A percentile compares a stretch with the other conserved stretches of the same genome.
Evolutionary conservation across 1,140 invertebrate species (phyloP).

Genomic region (Leptopilina clavipes): DNA sequence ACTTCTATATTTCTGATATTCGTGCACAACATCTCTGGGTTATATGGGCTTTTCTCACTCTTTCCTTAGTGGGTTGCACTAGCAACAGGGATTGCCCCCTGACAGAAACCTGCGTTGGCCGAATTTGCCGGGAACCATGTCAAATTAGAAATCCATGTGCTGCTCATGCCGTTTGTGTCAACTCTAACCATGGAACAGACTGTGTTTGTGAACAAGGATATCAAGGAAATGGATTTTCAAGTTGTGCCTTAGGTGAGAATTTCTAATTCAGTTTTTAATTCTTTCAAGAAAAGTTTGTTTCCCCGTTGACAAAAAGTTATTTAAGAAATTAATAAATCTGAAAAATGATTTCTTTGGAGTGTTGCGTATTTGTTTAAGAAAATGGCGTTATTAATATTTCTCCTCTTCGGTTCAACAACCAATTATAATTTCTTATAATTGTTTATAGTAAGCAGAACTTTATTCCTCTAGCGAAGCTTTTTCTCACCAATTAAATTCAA

Average conservation of each 20-base stretch:
- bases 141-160: conserved; percentile 87
- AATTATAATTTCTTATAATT: too few species aligned
- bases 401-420: too few species aligned
- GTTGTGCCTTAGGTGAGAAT: conserved; percentile 83
- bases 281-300: not conserved
- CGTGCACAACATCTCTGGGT: conserved; percentile 68
- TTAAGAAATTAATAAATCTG: too few species aligned
- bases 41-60: conserved; percentile 72
- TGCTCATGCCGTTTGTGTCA: conserved; percentile 89
- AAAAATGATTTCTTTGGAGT: too few species aligned
- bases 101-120: conserved; percentile 87
- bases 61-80: conserved; percentile 85
- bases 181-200: conserved; percentile 89
- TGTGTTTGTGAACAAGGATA: conserved; percentile 90
- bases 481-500: too few species aligned
- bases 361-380: too few species aligned
- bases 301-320: not conserved
- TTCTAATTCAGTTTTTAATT: not conserved
- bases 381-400: too few species aligned
- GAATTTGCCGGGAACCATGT: conserved; percentile 88
- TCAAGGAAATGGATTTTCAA: conserved; percentile 89
- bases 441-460: too few species aligned
- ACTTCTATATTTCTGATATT: conserved; percentile 18
- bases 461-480: too few species aligned
- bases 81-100: conserved; percentile 86